Base-by-base conservation (phyloP, 2,113 vertebrate genomes). In the Corythoichthys intestinalis region DNA sequence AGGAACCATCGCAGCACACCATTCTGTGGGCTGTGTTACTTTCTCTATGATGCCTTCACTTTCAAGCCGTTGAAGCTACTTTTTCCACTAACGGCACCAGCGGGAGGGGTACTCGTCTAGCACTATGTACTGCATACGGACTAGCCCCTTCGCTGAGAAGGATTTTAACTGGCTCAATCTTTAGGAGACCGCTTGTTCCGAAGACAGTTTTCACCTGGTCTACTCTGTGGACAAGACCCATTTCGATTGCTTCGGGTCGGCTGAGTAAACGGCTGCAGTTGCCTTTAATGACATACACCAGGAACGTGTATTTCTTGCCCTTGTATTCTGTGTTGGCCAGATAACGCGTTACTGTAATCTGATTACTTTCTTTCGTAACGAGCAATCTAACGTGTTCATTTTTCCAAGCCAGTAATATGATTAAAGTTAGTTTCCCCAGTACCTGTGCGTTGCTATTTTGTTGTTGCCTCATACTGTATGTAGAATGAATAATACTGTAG, bases 121-220 rank as follows among this genome's bases (percentile, higher is more conserved):
- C 72, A 46, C 48, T 60, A 8, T 71, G 60, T n/a, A 76, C 76
- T 41, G 70, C 38, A 53, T 76, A 76, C 34, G 66, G 72, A 52
- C 67, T 56, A 11, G 59, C 41, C 9, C 70, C 50, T 3, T 70
- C 70, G 49, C 69, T 70, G 9, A 78, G 46, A 14, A n/a, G 20
- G 37, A 72, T 82, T 73, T 37, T 73, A 3, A 71, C 73, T 44
- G 73, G 69, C 46, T 72, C 66, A 12, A 47, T 75, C 65, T 69
- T 70, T 4, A 77, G 56, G 7, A 15, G 56, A 11, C 57, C 67
- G 64, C 61, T 54, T 34, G 64, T 63, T 17, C 67, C 67, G 53
- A 69, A 74, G 35, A 65, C 39, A 1, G 17, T 28, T 4, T 39
- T 44, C 10, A 67, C 64, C 35, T 74, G 72, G n/a, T 78, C 72